Conservation (phyloP, 2,888 invertebrate genomes). For the Slavum lentiscoides region DNA sequence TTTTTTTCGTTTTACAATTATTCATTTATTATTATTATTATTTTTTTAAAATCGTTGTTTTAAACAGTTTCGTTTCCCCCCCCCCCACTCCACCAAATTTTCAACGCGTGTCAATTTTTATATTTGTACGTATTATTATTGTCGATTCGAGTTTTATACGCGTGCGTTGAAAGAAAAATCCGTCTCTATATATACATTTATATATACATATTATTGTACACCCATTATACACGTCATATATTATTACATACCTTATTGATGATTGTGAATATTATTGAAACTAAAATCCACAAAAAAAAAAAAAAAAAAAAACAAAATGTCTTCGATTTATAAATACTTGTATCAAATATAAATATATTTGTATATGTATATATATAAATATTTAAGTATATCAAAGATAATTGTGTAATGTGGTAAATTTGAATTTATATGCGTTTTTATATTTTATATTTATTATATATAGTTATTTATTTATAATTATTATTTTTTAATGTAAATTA, state of each 20-base stretch:
- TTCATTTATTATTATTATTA: not conserved
- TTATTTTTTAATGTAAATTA: conserved; percentile 47
- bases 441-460: conserved; percentile 50
- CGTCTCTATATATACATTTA: conserved; percentile 11
- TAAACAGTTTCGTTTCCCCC: conserved; percentile 32
- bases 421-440: conserved; percentile 50
- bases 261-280: conserved; percentile 28
- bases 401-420: conserved; percentile 45
- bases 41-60: conserved; percentile 44
- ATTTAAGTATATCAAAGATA: not conserved
- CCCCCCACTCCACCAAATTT: not conserved
- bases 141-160: too few relatives aligned
- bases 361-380: too few relatives aligned
- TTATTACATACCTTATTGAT: not conserved
- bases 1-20: not conserved
- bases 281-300: too few relatives aligned
- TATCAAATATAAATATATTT: too few relatives aligned
- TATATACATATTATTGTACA: not conserved
- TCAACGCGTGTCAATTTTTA: too few relatives aligned
- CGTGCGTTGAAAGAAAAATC: not conserved
- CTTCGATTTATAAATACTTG: conserved; percentile 10
- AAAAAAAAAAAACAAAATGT: conserved; percentile 22
- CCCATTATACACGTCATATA: too few relatives aligned
- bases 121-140: too few relatives aligned
- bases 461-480: conserved; percentile 53